phyloP scores from a whole-genome alignment of 2,888 invertebrate species.

The Pedicia rivosa region DNA sequence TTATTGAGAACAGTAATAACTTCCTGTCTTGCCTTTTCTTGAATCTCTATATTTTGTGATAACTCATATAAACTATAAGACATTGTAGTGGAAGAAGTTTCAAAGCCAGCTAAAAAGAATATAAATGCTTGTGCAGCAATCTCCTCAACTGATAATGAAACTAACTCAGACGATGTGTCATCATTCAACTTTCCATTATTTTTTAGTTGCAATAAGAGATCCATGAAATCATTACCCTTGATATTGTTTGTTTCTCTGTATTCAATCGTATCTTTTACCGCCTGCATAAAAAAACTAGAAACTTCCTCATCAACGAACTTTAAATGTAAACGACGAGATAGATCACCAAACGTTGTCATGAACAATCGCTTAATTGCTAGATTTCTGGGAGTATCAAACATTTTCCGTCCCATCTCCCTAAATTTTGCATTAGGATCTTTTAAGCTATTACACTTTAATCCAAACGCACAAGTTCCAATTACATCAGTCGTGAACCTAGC shows the following conservation, averaged over 20 bases:
- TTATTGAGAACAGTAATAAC: not conserved
- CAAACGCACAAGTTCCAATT: slow-evolving; percentile 34
- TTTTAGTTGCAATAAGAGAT: slow-evolving; percentile 1
- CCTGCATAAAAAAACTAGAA: slow-evolving; percentile 21
- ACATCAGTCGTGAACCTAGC: slow-evolving; percentile 34
- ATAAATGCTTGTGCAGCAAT: slow-evolving; percentile 17
- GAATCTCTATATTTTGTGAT: slow-evolving; percentile 11
- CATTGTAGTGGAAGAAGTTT: slow-evolving; percentile 21
- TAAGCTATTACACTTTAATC: slow-evolving; percentile 31
- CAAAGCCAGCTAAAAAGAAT: slow-evolving; percentile 22
- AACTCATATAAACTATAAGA: slow-evolving; percentile 18
- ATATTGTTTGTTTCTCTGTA: not conserved
- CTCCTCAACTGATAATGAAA: slow-evolving; percentile 7
- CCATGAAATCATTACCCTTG: slow-evolving; percentile 1
- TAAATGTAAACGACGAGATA: slow-evolving; percentile 17
- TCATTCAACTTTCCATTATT: not conserved
- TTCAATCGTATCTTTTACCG: slow-evolving; percentile 17
- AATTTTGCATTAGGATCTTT: slow-evolving; percentile 26
- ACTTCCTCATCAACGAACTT: slow-evolving; percentile 17
- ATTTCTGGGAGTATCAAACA: slow-evolving; percentile 13
- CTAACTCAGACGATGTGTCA: too few relatives aligned
- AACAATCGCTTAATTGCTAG: slow-evolving; percentile 11
- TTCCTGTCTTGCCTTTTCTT: not conserved
- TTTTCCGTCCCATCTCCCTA: slow-evolving; percentile 16
- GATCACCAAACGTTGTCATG: slow-evolving; percentile 14